Evolutionary conservation across 2,888 invertebrate genomes (phyloP), one percentile per base, ranked within the genome.

Genomic region (Chrysolina haemoptera): DNA sequence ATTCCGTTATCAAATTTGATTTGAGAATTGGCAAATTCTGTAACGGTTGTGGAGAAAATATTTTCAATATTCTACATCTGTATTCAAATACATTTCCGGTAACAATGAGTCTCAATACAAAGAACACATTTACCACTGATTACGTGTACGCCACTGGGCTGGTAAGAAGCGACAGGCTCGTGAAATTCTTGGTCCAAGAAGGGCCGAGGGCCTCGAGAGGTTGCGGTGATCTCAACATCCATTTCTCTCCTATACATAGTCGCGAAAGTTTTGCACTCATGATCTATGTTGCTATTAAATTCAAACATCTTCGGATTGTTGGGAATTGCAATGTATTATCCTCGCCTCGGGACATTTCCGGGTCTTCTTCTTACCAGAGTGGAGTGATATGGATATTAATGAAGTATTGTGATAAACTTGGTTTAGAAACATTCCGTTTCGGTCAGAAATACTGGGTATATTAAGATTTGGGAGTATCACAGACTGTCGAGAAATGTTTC

Each of bases 221-320:
- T 85, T 88, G 88, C 86, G 88, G 88, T 88, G 86, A 84, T 83
- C 83, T 82, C 83, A 85, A 87, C 88, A 87, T 87, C 87, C 86
- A 88, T 88, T 88, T 86, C 84, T 82, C 82, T 86, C 86, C 86
- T 35, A 59, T 59, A 85, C 85, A 85, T 85, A 86, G 85, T 86
- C 85, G 84, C 84, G 86, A 82, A 87, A 87, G 83, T 87, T 86
- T 84, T 83, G 84, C 85, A 84, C 84, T 84, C 87, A 87, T 88
- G 88, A 88, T 88, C 86, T 87, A 88, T 87, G 87, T 86, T 82
- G 86, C 87, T 87, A 87, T 88, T 88, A 87, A 87, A 87, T 87
- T 87, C 86, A 86, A 88, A 87, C 87, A 87, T 88, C 87, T 87
- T 87, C 84, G 87, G 86, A 87, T 88, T 87, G 88, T 87, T 87